phyloP scores from a whole-genome alignment of 2,888 invertebrate species.

The Erynnis tages region DNA sequence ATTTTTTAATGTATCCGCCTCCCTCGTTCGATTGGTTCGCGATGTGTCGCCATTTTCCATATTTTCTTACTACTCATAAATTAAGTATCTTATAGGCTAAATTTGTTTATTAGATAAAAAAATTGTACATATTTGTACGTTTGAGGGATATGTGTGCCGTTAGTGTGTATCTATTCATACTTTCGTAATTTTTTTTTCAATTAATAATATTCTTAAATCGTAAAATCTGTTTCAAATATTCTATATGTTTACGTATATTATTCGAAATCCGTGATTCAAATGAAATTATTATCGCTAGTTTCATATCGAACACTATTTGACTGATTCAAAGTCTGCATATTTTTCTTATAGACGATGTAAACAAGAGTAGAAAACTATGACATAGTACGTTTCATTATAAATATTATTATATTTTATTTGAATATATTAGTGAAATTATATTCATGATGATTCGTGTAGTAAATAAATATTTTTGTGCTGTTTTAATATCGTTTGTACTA shows the following conservation, averaged over 20 bases:
- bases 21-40: slow-evolving; percentile 4
- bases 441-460: not conserved
- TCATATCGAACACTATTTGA: not conserved
- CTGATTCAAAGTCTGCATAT: not conserved
- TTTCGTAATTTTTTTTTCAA: slow-evolving; percentile 26
- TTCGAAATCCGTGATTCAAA: slow-evolving; percentile 1
- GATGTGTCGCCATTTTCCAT: slow-evolving; percentile 25
- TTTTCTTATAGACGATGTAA: slow-evolving; percentile 7
- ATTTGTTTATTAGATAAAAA: slow-evolving; percentile 31
- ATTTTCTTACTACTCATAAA: slow-evolving; percentile 33
- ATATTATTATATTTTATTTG: not conserved
- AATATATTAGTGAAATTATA: too few relatives aligned
- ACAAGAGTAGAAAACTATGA: too few relatives aligned
- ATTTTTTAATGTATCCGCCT: not conserved
- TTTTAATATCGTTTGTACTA: not conserved
- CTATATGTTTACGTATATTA: not conserved
- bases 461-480: slow-evolving; percentile 22
- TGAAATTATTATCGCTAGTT: not conserved
- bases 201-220: slow-evolving; percentile 11
- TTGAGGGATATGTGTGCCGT: slow-evolving; percentile 37
- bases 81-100: slow-evolving; percentile 24
- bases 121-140: slow-evolving; percentile 41
- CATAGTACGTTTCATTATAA: not conserved
- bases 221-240: not conserved
- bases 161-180: slow-evolving; percentile 35